Conservation (phyloP, 2,797 vertebrate genomes). For the Cyprinella venusta region DNA sequence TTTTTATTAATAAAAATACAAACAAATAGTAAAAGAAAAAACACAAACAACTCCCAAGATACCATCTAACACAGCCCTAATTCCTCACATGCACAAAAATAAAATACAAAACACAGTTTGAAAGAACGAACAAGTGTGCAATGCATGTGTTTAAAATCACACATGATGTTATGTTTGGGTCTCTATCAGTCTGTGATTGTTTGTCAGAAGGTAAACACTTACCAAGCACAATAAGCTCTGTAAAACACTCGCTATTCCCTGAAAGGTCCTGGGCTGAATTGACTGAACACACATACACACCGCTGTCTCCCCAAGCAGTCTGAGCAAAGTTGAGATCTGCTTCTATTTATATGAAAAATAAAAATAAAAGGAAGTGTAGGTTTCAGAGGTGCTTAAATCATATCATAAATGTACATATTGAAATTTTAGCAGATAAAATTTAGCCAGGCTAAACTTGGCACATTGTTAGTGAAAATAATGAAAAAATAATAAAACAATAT, state of each 20-base stretch:
- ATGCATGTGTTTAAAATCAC: not conserved
- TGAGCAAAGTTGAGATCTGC: conserved; percentile 86
- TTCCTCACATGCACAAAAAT: not conserved
- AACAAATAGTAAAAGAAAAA: not conserved
- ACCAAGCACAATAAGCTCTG: conserved; percentile 89
- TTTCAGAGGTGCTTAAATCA: not conserved
- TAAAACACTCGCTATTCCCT: conserved; percentile 85
- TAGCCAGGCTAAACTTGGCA: not conserved
- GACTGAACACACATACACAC: conserved; percentile 86
- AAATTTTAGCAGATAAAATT: not conserved
- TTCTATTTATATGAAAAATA: conserved; percentile 67
- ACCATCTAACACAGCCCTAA: not conserved
- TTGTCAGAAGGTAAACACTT: conserved; percentile 60
- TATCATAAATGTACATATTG: not conserved
- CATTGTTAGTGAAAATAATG: too few relatives aligned
- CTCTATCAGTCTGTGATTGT: not conserved
- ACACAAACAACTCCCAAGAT: not conserved
- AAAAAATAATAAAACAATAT: too few relatives aligned
- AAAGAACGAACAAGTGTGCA: not conserved
- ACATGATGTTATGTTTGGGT: not conserved
- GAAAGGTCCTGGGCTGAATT: conserved; percentile 80
- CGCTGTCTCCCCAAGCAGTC: conserved; percentile 90
- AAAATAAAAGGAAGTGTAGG: not conserved
- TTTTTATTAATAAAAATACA: not conserved
- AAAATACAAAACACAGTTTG: too few relatives aligned